A percentile compares a stretch with the other conserved stretches of the same genome.
phyloP scores from a whole-genome alignment of 2,113 vertebrate species.

The Himantopus leucocephalus region DNA sequence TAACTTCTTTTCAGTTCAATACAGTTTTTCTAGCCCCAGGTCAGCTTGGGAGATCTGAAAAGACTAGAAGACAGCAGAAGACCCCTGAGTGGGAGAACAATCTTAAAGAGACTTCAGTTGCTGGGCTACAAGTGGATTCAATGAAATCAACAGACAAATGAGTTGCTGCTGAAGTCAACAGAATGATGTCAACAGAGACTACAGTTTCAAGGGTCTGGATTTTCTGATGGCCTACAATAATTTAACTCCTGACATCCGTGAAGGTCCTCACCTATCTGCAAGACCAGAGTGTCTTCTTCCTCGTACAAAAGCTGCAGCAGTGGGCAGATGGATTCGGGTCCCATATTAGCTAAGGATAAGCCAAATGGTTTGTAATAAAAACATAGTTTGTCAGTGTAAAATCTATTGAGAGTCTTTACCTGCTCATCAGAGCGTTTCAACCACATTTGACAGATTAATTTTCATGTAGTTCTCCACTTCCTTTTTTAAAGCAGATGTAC shows the following conservation, averaged over 20 bases:
- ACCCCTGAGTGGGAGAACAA: neutral
- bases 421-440: neutral
- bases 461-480: neutral
- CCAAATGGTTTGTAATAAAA: neutral
- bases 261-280: neutral
- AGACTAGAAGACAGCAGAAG: neutral
- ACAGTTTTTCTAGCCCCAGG: neutral
- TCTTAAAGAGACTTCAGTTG: neutral
- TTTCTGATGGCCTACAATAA: neutral
- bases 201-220: neutral
- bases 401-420: neutral
- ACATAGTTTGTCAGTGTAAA: neutral
- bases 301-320: rapidly evolving
- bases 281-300: neutral
- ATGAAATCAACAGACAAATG: neutral
- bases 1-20: neutral
- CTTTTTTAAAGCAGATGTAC: neutral
- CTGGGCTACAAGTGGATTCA: neutral
- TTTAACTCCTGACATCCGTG: too few relatives aligned
- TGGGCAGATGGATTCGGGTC: neutral
- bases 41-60: neutral
- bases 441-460: neutral
- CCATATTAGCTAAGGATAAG: neutral
- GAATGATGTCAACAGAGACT: neutral
- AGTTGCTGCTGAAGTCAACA: neutral